phyloP scores from a whole-genome alignment of 1,140 invertebrate genomes.

The Caenorhabditis tropicalis region DNA sequence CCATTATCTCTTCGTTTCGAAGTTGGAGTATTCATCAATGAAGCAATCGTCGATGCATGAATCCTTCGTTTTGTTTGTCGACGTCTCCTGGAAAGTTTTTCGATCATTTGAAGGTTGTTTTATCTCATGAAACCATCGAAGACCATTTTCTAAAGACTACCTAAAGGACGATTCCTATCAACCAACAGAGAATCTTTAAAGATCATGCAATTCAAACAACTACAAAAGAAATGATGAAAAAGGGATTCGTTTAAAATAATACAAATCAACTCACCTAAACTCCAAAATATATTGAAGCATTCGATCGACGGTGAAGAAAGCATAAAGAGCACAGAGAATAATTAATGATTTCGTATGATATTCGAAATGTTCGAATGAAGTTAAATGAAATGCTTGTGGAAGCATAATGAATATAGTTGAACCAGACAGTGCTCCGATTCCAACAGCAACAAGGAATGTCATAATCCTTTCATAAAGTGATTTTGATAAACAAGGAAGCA shows the following conservation, averaged over 20 bases:
- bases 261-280: slow-evolving; percentile 59
- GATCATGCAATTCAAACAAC: neutral
- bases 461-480: slow-evolving; percentile 64
- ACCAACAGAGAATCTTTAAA: neutral
- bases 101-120: neutral
- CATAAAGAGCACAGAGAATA: slow-evolving; percentile 63
- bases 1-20: slow-evolving; percentile 8
- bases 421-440: slow-evolving; percentile 65
- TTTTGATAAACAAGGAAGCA: slow-evolving; percentile 63
- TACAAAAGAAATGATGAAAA: no score
- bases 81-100: neutral
- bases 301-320: slow-evolving; percentile 66
- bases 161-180: neutral
- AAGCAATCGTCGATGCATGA: slow-evolving; percentile 42
- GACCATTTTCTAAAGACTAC: neutral
- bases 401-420: slow-evolving; percentile 63
- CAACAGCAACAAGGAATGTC: slow-evolving; percentile 66
- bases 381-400: slow-evolving; percentile 60
- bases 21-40: slow-evolving; percentile 47
- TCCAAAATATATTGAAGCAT: slow-evolving; percentile 65
- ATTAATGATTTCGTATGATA: slow-evolving; percentile 66
- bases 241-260: no score
- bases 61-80: slow-evolving; percentile 45
- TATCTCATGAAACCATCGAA: neutral
- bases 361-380: slow-evolving; percentile 55